Evolutionary conservation across 2,113 vertebrate species (phyloP), one percentile per base, ranked within the genome.

Genomic region (Noctilio leporinus): DNA sequence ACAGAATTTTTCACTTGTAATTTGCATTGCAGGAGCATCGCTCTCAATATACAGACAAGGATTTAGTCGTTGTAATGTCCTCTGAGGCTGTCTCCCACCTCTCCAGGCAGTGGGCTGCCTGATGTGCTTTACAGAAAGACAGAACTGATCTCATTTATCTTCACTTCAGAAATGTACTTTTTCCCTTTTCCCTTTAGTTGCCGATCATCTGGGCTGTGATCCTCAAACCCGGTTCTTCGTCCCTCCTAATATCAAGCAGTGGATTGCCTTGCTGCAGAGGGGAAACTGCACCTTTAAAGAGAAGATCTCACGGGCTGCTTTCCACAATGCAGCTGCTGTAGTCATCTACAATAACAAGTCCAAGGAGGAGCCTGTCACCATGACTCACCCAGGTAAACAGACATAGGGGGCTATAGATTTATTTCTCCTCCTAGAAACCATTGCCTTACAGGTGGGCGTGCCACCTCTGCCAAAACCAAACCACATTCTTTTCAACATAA

Each of bases 251-350:
- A 99, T 98, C 69, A 98, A 99, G 96, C 99, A 99, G 96, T 99
- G 99, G 99, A 99, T 99, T 76, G 99, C 99, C 89, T 98, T 99
- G 90, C 97, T 99, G 35, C 99, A 99, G 97, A 98, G 99, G 94
- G 99, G 99, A 62, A 99, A 99, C 97, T 99, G 99, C 95, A 99
- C 99, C 0, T 99, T 99, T 94, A 99, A 98, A 93, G 99, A 99
- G 98, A 99, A 99, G 98, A 99, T 99, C 95, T 98, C 99, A 73
- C 98, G 99, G 95, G 99, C 99, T 10, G 99, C 99, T 10, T 98
- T 99, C 33, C 99, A 99, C 95, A 99, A 99, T 95, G 99, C 99
- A 86, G 98, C 99, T 4, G 99, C 99, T 0, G 99, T 99, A 62
- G 99, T 99, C 96, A 99, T 99, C 98, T 99, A 99, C 98, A 99